Percentiles rank a stretch among this genome's conserved stretches.
Evolutionary conservation across 2,113 vertebrate species (phyloP).

Genomic region (Daboia siamensis): DNA sequence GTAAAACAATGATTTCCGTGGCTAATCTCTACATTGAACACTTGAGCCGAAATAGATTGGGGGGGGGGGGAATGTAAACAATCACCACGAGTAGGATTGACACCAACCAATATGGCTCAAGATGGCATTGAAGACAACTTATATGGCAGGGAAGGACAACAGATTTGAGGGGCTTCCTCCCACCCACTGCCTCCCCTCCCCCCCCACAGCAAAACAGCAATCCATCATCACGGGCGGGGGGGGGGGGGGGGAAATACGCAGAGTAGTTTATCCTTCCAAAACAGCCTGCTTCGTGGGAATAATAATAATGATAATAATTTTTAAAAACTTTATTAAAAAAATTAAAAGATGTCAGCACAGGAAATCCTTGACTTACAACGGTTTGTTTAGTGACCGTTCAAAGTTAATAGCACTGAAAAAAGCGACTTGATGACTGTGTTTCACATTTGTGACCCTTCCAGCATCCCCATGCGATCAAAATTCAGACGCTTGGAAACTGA

Average conservation of each 20-base stretch:
- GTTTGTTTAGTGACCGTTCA: too few relatives aligned
- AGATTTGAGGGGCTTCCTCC: background rate
- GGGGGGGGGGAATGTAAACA: background rate
- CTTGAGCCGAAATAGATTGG: background rate
- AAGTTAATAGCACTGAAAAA: too few relatives aligned
- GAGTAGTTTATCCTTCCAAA: background rate
- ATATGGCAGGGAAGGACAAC: background rate
- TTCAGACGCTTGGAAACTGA: too few relatives aligned
- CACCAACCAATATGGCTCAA: background rate
- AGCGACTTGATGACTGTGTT: too few relatives aligned
- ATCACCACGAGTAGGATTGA: background rate
- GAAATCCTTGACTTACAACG: too few relatives aligned
- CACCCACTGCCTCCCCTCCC: background rate
- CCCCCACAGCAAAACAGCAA: background rate
- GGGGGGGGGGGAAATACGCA: background rate
- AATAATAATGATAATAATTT: too few relatives aligned
- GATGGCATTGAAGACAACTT: conserved; percentile 5
- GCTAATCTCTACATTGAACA: background rate
- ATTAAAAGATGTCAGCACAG: background rate
- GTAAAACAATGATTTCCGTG: background rate
- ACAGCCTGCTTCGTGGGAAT: background rate
- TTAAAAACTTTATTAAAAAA: conserved; percentile 9
- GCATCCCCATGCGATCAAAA: too few relatives aligned
- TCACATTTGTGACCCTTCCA: too few relatives aligned
- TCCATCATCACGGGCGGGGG: background rate